Base-by-base conservation (phyloP, 2,888 invertebrate species). In the Archips xylosteana region DNA sequence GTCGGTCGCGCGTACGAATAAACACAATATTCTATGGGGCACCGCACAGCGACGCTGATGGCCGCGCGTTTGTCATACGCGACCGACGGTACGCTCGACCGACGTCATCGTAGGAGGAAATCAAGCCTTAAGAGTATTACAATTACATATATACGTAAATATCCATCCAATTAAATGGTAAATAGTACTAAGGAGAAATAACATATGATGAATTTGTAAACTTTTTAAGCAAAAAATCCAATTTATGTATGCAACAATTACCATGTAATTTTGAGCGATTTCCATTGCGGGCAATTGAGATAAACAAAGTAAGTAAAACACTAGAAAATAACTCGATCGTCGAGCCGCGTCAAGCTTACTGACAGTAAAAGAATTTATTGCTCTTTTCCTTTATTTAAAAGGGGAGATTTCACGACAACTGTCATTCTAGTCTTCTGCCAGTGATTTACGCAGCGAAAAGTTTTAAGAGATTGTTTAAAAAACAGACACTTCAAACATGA, bases 201-300 rank as follows among this genome's bases (percentile, higher is more conserved):
- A 23, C 23, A 23, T 23, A 23, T 23, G 23, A 23, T 1, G 23
- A 23, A 23, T 23, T 23, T 23, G 23, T 23, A 23, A 23, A 3
- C 45, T 12, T 12, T 45, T 45, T 10, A 12, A 45, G 10, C 45
- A 45, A 45, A 39, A 6, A 39, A 39, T 39, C 9, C 1, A 59
- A 15, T 15, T 13, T 60, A 42, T 15, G 32, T 32, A 57, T 32
- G 51, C 0, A 6, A 36, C 12, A 23, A 81, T 73, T 71, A 92
- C 93, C 93, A 94, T 94, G 81, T 79, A 93, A 80, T 94, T 93
- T 70, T 84, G 89, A 0, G 92, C 91, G 66, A 94, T 94, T 79
- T 93, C 93, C 93, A 94, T 93, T 32, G 47, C 23, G n/a, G 6
- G 36, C 8, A 60, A 70, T 76, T 67, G 32, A 54, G 42, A 13